These are phyloP conservation scores for Calypte anna DNA, from an alignment of 2,113 vertebrate species.

Conservation along the genomic window DNA sequence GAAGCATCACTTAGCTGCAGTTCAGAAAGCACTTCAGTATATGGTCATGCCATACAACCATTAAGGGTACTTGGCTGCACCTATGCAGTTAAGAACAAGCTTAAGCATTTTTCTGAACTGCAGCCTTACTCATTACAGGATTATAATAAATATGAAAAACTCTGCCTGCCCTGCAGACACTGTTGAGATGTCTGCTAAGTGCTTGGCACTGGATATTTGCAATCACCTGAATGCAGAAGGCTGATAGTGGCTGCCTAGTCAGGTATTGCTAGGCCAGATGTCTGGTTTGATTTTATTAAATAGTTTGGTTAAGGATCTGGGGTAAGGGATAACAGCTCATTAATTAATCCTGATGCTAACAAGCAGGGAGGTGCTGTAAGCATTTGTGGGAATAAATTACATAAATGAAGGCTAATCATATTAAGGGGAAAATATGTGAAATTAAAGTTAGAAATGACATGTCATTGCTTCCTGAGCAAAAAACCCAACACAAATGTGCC, in stretches of 20 bases:
- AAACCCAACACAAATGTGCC: neutral
- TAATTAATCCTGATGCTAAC: conserved; percentile 21
- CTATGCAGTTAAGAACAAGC: neutral
- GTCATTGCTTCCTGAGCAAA: neutral
- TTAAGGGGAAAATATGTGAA: neutral
- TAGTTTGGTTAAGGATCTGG: neutral
- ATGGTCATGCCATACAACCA: neutral
- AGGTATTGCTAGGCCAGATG: neutral
- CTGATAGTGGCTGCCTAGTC: neutral
- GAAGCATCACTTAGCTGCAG: neutral
- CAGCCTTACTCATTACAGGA: neutral
- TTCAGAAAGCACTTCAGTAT: neutral
- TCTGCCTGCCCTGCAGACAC: neutral
- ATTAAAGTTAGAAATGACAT: conserved; percentile 24
- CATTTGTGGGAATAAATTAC: neutral
- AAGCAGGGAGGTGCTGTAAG: neutral
- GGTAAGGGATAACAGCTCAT: neutral
- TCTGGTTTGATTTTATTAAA: conserved; percentile 19
- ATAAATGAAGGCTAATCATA: neutral
- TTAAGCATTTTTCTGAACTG: neutral
- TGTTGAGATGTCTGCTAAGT: neutral
- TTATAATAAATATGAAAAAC: neutral
- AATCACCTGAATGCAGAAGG: neutral
- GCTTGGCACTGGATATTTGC: neutral
- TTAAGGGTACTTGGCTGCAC: neutral